phyloP scores from a whole-genome alignment of 2,113 vertebrate genomes.

The Tetraodon nigroviridis region DNA sequence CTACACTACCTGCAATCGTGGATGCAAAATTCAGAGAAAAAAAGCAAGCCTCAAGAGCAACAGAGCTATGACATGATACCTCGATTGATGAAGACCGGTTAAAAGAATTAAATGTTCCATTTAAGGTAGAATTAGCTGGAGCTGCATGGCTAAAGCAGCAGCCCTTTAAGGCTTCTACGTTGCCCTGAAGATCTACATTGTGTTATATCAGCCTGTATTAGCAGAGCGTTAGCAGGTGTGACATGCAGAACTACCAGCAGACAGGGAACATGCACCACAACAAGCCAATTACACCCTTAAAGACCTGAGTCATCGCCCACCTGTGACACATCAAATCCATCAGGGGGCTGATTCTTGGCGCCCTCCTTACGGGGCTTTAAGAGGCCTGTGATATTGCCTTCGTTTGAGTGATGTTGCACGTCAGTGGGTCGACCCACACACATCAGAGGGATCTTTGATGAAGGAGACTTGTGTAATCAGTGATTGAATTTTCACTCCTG shows the following conservation, averaged over 20 bases:
- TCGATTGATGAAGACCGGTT: no score
- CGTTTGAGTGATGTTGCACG: constrained; percentile 30
- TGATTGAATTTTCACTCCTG: constrained; percentile 50
- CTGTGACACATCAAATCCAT: constrained; percentile 9
- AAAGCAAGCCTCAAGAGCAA: no score
- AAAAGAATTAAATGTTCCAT: no score
- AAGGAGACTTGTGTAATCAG: constrained; percentile 19
- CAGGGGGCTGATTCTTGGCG: constrained; percentile 1
- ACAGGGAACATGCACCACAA: constrained; percentile 1
- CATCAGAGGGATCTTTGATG: constrained; percentile 32
- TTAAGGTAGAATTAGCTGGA: no score
- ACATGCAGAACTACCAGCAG: constrained; percentile 3
- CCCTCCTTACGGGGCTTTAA: constrained; percentile 10
- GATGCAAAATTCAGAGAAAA: no score
- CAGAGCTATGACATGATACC: no score
- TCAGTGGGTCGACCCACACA: constrained; percentile 21
- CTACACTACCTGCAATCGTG: no score
- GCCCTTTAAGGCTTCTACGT: no score
- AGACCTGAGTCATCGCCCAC: constrained; percentile 17
- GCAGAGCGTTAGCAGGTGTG: background rate
- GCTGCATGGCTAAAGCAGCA: no score
- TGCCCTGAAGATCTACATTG: no score
- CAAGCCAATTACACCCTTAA: constrained; percentile 23
- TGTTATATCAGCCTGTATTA: background rate
- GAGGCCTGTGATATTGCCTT: constrained; percentile 27